Percentiles rank a stretch among this genome's conserved stretches.
Conservation (phyloP, 2,797 vertebrate genomes). For the Xenopus petersii region DNA sequence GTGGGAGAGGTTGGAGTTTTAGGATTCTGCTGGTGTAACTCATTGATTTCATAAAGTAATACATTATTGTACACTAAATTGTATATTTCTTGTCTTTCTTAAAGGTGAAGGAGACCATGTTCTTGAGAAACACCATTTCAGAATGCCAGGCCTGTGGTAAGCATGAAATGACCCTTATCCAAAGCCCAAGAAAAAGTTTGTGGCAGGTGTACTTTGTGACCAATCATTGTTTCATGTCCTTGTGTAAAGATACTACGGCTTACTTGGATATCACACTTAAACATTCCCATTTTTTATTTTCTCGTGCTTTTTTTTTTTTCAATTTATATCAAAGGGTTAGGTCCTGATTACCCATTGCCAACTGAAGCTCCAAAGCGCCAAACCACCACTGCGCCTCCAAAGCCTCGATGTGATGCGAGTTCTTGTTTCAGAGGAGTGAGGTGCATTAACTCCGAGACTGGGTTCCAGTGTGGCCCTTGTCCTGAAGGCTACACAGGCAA, state of each 20-base stretch:
- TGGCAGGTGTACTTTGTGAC: too few species aligned
- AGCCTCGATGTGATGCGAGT: slow-evolving; percentile 74
- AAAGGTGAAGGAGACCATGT: slow-evolving; percentile 95
- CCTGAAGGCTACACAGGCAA: slow-evolving; percentile 91
- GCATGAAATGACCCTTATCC: not conserved
- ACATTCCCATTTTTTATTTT: too few species aligned
- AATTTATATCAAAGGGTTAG: slow-evolving; percentile 58
- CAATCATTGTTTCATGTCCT: too few species aligned
- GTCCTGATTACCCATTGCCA: slow-evolving; percentile 55
- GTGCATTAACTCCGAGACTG: slow-evolving; percentile 79
- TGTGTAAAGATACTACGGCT: too few species aligned
- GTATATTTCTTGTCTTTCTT: not conserved
- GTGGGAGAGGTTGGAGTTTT: too few species aligned
- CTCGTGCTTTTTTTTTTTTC: too few species aligned
- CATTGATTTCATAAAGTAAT: too few species aligned
- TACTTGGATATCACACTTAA: too few species aligned
- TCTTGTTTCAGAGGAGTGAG: slow-evolving; percentile 85
- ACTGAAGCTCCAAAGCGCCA: slow-evolving; percentile 52
- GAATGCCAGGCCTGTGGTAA: slow-evolving; percentile 97
- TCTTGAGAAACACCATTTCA: slow-evolving; percentile 92
- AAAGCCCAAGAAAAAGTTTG: too few species aligned
- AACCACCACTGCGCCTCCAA: slow-evolving; percentile 57
- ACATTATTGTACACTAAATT: not conserved
- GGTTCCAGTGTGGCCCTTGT: slow-evolving; percentile 90
- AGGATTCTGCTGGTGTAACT: too few species aligned